phyloP scores from a whole-genome alignment of 2,113 vertebrate genomes.

The Salvelinus namaycush region DNA sequence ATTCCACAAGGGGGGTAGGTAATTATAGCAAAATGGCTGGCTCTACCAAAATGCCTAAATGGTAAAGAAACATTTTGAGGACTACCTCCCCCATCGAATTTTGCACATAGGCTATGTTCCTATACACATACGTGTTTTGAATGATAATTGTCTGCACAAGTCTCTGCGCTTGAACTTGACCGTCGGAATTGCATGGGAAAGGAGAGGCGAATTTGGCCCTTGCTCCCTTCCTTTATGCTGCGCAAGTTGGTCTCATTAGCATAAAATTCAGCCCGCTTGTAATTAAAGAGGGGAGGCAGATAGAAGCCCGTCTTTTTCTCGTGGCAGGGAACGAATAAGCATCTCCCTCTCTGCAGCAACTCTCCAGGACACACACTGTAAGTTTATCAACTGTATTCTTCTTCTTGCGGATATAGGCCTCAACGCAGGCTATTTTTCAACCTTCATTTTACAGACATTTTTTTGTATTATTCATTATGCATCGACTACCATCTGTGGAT shows the following conservation, averaged over 20 bases:
- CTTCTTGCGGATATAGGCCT: too few relatives aligned
- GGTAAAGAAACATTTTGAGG: not conserved
- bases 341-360: conserved; percentile 32
- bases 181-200: conserved; percentile 70
- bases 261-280: conserved; percentile 74
- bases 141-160: conserved; percentile 58
- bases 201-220: conserved; percentile 70
- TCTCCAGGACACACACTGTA: conserved; percentile 32
- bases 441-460: too few relatives aligned
- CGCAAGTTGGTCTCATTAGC: conserved; percentile 72
- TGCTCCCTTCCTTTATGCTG: conserved; percentile 61
- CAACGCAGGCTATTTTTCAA: too few relatives aligned
- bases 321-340: conserved; percentile 49
- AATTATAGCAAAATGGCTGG: not conserved
- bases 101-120: not conserved
- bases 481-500: too few relatives aligned
- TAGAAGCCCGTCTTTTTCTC: conserved; percentile 61
- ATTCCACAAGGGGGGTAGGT: too few relatives aligned
- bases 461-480: too few relatives aligned
- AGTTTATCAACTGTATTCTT: conserved; percentile 26
- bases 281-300: conserved; percentile 72
- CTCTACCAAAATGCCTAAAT: not conserved
- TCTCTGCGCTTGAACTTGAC: conserved; percentile 79
- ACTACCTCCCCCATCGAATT: conserved; percentile 24
- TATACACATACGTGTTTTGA: conserved; percentile 52